These are phyloP conservation scores for Ridgeia piscesae DNA, from an alignment of 1,140 invertebrate genomes.

Conservation along the genomic window DNA sequence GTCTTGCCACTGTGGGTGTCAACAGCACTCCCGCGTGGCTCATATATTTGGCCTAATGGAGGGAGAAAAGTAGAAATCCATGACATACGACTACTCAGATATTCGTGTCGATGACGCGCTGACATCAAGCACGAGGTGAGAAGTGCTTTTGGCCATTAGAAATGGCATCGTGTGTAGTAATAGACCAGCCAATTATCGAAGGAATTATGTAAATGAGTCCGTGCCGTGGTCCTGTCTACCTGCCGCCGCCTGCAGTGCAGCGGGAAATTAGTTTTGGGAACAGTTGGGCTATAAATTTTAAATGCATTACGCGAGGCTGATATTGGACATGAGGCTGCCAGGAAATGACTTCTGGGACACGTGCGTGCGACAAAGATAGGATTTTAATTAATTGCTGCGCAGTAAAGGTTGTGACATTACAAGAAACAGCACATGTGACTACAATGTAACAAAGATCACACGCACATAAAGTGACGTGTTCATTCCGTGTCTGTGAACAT, in stretches of 20 bases:
- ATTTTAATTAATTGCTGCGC: neutral
- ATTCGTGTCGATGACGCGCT: neutral
- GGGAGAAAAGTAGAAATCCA: neutral
- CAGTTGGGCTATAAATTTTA: neutral
- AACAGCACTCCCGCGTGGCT: neutral
- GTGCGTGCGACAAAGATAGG: neutral
- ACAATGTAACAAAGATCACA: neutral
- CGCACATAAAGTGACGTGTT: neutral
- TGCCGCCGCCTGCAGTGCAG: neutral
- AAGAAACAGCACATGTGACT: neutral
- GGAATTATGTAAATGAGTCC: neutral
- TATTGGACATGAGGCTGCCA: neutral
- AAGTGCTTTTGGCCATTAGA: conserved; percentile 5
- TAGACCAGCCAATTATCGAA: conserved; percentile 5
- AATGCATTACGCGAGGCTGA: neutral
- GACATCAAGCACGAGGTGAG: neutral
- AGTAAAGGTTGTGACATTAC: neutral
- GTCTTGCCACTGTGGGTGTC: neutral
- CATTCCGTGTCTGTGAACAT: too few relatives aligned
- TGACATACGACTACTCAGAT: neutral
- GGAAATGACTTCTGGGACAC: neutral
- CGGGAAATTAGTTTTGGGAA: neutral
- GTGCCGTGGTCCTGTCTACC: neutral
- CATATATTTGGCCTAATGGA: neutral
- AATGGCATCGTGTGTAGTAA: neutral